phyloP scores from a whole-genome alignment of 1,140 invertebrate species.

The Ostrea edulis region DNA sequence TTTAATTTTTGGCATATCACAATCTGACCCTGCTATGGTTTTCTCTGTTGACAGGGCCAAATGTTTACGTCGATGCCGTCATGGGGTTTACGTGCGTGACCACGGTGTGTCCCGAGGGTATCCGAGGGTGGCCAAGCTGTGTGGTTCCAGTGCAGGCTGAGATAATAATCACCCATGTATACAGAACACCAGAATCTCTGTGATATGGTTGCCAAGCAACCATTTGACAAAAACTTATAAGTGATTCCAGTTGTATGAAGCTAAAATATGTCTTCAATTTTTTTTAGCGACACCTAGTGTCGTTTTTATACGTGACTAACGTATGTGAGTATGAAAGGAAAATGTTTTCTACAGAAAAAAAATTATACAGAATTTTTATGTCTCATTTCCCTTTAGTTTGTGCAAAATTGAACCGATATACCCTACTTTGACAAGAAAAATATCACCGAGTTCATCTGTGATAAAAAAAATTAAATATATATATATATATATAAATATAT shows the following conservation, averaged over 20 bases:
- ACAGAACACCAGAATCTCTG: conserved; percentile 26
- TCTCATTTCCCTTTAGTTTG: conserved; percentile 4
- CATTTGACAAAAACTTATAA: conserved; percentile 29
- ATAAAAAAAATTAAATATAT: not conserved
- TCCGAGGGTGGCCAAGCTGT: conserved; percentile 21
- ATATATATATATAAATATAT: not conserved
- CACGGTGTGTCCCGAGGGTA: conserved; percentile 8
- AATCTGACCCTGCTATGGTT: conserved; percentile 62
- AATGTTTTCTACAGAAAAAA: conserved; percentile 8
- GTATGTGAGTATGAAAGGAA: conserved; percentile 18
- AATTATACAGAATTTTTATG: not conserved
- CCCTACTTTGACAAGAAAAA: conserved; percentile 29
- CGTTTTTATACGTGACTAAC: conserved; percentile 19
- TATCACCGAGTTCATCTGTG: conserved; percentile 34
- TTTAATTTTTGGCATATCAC: conserved; percentile 44
- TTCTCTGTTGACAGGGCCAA: conserved; percentile 65
- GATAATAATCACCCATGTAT: conserved; percentile 15
- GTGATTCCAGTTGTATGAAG: conserved; percentile 29
- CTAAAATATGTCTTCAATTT: not conserved
- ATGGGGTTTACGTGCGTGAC: conserved; percentile 57
- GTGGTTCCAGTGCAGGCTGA: conserved; percentile 17
- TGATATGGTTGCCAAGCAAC: conserved; percentile 45
- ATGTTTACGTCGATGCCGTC: conserved; percentile 61
- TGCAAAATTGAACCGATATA: not conserved
- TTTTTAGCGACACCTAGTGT: conserved; percentile 29